Conservation (phyloP, 2,113 vertebrate genomes). For the Heterotilapia buettikoferi region DNA sequence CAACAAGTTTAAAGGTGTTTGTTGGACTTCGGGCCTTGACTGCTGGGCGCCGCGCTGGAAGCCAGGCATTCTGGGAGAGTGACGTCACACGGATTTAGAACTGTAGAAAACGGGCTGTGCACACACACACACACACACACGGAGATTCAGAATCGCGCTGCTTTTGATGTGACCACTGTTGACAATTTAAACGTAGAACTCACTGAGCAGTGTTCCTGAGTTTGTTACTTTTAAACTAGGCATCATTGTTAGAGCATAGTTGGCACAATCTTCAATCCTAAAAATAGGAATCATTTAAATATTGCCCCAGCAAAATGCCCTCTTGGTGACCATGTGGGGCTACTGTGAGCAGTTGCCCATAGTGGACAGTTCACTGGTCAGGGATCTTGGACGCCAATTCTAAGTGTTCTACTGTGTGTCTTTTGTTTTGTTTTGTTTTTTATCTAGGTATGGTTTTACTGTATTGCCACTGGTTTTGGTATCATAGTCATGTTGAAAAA, state of each 20-base stretch:
- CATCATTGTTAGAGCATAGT: background rate
- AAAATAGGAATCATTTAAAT: background rate
- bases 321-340: background rate
- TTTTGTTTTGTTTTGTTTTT: background rate
- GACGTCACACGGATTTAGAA: slow-evolving; percentile 65
- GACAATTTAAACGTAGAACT: background rate
- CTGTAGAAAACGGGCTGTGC: background rate
- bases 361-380: background rate
- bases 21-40: slow-evolving; percentile 66
- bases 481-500: background rate
- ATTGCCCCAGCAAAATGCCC: background rate
- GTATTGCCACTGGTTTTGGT: background rate
- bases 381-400: background rate
- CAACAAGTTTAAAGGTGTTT: slow-evolving; percentile 45
- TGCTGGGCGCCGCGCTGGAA: slow-evolving; percentile 60
- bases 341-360: background rate
- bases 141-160: background rate
- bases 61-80: slow-evolving; percentile 78
- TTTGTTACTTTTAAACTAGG: background rate
- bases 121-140: background rate
- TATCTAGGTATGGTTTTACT: background rate
- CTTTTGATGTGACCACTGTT: background rate
- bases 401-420: background rate
- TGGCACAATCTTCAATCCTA: background rate
- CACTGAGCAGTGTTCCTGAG: background rate